Evolutionary conservation across 2,888 invertebrate genomes (phyloP), one percentile per base, ranked within the genome.

Genomic region (Fabriciana adippe): DNA sequence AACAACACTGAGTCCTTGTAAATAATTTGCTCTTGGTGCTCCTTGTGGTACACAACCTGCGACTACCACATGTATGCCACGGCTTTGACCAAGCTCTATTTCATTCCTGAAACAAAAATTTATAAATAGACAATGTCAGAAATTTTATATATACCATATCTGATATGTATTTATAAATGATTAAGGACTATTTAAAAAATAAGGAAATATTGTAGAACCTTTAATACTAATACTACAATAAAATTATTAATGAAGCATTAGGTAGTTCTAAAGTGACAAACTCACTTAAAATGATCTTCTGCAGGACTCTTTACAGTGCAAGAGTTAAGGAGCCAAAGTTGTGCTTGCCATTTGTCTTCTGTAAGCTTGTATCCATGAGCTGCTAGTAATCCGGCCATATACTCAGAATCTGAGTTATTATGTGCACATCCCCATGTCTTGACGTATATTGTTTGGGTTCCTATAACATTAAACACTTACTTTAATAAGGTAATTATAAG

Each of bases 361-460:
- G 96, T 97, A 57, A 99, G 93, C 66, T 93, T 94, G 85, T 98
- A 99, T 0, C 99, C 99, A 79, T 96, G 97, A 0, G 96, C 94
- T 0, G 97, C 96, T 67, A 99, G 90, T 76, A 98, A 95, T 0
- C 99, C 99, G 0, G 98, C 98, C 99, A 99, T 99, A 84, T 99
- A 99, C 92, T 99, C 99, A 0, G 98, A 97, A 86, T 99, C 99
- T 0, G 98, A 98, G 84, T 95, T 98, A 87, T 99, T 99, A 90
- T 99, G 99, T 0, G 99, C 97, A 86, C 99, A 99, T 5, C 99
- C 99, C 99, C 99, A 99, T 67, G 99, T 99, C 89, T 98, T 98
- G 1, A 99, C 94, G 78, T 95, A 98, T 56, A 98, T 94, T 55
- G 93, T 95, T 86, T 97, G 95, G 0, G 97, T 97, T 1, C 98